A percentile compares a stretch with the other conserved stretches of the same genome.
Evolutionary conservation across 2,113 vertebrate genomes (phyloP).

Genomic region (Channa argus): DNA sequence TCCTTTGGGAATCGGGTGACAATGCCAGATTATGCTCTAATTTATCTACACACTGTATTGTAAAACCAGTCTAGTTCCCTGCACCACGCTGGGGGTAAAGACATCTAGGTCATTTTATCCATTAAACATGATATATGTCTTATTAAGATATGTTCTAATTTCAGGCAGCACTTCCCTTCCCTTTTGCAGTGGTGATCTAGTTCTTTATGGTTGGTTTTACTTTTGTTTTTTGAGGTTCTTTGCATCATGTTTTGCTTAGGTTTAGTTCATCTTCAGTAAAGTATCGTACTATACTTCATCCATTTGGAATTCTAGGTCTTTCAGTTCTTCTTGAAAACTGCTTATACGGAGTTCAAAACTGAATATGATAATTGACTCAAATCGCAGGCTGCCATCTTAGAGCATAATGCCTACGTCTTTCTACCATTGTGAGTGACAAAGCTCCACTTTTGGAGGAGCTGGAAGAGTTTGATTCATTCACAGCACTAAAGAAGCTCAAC

Average conservation of each 20-base stretch:
- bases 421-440: conserved; percentile 27
- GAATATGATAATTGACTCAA: conserved; percentile 26
- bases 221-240: conserved; percentile 17
- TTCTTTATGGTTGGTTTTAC: conserved; percentile 29
- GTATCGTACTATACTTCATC: conserved; percentile 5
- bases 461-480: conserved; percentile 36
- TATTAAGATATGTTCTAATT: conserved; percentile 66
- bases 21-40: conserved; percentile 55
- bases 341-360: conserved; percentile 15
- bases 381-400: conserved; percentile 5
- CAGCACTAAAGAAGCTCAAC: conserved; percentile 31
- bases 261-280: too few relatives aligned
- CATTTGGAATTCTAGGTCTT: conserved; percentile 2
- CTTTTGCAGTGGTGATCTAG: conserved; percentile 23
- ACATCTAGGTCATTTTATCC: conserved; percentile 75
- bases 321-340: not conserved
- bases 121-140: conserved; percentile 73
- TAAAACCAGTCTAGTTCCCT: conserved; percentile 29
- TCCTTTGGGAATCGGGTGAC: conserved; percentile 55
- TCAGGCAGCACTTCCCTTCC: conserved; percentile 23
- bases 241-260: not conserved
- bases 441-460: conserved; percentile 34
- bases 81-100: conserved; percentile 30
- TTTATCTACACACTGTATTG: conserved; percentile 61
- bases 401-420: conserved; percentile 25